These are phyloP conservation scores for Polyommatus icarus DNA, from an alignment of 2,888 invertebrate species.

Conservation along the genomic window DNA sequence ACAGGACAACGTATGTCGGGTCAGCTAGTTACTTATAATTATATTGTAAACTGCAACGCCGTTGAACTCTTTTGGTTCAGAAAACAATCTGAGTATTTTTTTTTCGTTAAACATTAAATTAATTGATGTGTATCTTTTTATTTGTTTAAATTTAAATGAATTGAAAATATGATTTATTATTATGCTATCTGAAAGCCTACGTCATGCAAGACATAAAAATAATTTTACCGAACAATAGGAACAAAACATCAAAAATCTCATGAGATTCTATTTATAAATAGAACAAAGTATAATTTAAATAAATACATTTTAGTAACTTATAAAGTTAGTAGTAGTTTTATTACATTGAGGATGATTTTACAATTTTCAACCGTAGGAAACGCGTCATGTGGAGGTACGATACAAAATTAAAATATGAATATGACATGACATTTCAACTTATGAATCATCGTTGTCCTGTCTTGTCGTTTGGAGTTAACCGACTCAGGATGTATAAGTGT, in stretches of 20 bases:
- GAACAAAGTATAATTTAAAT: neutral
- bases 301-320: neutral
- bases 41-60: neutral
- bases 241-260: neutral
- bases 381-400: too few species aligned
- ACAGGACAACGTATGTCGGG: too few species aligned
- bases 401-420: too few species aligned
- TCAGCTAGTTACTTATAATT: too few species aligned
- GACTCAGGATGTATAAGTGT: neutral
- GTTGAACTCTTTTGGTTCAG: slow-evolving; percentile 5
- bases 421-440: too few species aligned
- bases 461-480: too few species aligned
- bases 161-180: neutral
- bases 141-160: neutral
- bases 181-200: neutral
- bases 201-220: neutral
- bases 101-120: neutral
- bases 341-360: too few species aligned
- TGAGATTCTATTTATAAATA: neutral
- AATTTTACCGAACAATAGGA: neutral
- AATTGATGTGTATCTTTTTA: neutral
- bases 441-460: too few species aligned
- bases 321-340: too few species aligned
- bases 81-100: neutral
- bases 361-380: too few species aligned